Evolutionary conservation across 2,113 vertebrate species (phyloP), one percentile per base, ranked within the genome.

Genomic region (Ochotona curzoniae): DNA sequence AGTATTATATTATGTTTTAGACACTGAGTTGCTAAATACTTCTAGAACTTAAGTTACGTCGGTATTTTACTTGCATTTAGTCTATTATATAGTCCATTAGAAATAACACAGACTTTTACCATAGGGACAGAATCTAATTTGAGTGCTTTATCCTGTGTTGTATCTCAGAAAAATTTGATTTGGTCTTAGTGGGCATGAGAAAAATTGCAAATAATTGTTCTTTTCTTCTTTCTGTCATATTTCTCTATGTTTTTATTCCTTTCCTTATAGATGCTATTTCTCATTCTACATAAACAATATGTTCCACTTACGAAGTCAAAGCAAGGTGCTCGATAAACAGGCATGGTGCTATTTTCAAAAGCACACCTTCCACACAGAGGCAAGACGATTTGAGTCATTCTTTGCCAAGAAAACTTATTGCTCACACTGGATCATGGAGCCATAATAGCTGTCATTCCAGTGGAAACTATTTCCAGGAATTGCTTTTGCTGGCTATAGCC

Each of bases 401-500:
- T 93, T 87, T 38, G 49, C 18, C 60, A 85, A 35, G 71, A 94
- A 94, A 96, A 70, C 44, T 87, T 86, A 70, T 0, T 74, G 44
- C 51, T 97, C 30, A 94, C 21, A 38, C 7, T 0, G 54, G 63
- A 90, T 93, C 87, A 94, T 61, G 44, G 49, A 28, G 0, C 38
- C 44, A 49, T 32, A 91, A 91, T 18, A 0, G 0, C 69, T 95
- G 70, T 66, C 54, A 95, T 71, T 76, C 83, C 26, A 30, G 5
- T 92, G 76, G 93, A 94, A 93, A 95, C 30, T 49, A 60, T 85
- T 95, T 83, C 51, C 57, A 95, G 85, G 86, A 93, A 93, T 54
- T 79, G 35, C 61, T 80, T 85, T 90, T 91, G 49, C 38, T 93
- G 91, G 61, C 79, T 51, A 35, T 93, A 63, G 83, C 84, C 15